Conservation (phyloP, 53 echinoderm and acorn worm species). For the Luidia sarsii region DNA sequence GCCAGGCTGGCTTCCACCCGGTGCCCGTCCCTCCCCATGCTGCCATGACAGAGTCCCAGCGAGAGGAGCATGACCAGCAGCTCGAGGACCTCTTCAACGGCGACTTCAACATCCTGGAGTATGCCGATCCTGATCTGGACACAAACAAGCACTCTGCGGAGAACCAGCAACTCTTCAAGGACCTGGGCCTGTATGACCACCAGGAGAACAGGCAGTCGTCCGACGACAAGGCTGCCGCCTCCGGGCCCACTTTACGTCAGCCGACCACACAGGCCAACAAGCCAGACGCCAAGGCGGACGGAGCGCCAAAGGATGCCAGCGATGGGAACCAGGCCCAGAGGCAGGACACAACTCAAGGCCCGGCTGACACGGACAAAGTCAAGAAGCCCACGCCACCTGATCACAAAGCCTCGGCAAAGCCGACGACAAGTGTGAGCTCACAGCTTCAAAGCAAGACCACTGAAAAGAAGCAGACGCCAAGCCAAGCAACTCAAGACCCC, state of each 20-base stretch:
- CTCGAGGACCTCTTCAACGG: constrained; percentile 94
- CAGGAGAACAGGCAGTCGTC: constrained; percentile 54
- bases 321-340: constrained; percentile 16
- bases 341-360: constrained; percentile 27
- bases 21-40: constrained; percentile 52
- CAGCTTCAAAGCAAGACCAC: neutral
- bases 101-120: constrained; percentile 92
- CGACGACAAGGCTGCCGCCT: constrained; percentile 30
- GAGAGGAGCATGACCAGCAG: constrained; percentile 91
- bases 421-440: constrained; percentile 2
- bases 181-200: constrained; percentile 86
- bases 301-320: neutral
- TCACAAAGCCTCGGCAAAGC: constrained; percentile 25
- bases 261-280: constrained; percentile 3
- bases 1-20: constrained; percentile 51
- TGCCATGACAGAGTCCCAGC: constrained; percentile 46
- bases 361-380: neutral
- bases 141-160: constrained; percentile 96
- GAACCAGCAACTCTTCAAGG: constrained; percentile 97
- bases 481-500: constrained; percentile 34
- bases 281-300: constrained; percentile 16
- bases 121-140: constrained; percentile 91
- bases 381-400: neutral
- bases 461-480: constrained; percentile 14
- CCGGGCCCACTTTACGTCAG: constrained; percentile 22